Evolutionary conservation across 2,113 vertebrate genomes (phyloP).

Genomic region (Porphyrio hochstetteri): DNA sequence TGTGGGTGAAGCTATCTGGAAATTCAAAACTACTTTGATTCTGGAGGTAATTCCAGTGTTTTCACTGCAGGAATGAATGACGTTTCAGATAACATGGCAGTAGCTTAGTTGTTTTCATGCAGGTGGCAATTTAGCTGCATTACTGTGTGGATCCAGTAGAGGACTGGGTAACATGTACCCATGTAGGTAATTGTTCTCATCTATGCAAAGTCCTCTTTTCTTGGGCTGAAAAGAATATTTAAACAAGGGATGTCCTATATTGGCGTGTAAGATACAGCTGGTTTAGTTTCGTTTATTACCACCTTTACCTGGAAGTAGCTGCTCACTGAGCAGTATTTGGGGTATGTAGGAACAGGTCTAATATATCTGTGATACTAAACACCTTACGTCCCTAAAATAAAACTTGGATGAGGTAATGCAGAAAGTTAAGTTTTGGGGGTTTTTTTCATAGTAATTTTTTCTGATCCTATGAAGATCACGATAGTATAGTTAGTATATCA

Average conservation of each 20-base stretch:
- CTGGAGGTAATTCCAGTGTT: neutral
- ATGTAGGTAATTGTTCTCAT: neutral
- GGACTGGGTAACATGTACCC: neutral
- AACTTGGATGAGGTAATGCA: neutral
- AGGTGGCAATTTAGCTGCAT: neutral
- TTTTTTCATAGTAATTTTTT: neutral
- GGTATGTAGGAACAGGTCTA: neutral
- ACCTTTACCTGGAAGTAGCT: neutral
- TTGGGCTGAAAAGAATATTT: neutral
- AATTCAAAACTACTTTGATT: neutral
- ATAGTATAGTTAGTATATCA: neutral
- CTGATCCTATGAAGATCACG: neutral
- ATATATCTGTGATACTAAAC: neutral
- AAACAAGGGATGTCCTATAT: neutral
- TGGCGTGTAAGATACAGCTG: neutral
- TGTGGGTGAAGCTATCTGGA: neutral
- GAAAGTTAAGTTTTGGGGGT: neutral
- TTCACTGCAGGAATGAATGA: neutral
- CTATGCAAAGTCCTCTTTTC: accelerated
- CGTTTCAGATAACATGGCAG: neutral
- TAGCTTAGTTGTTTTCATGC: neutral
- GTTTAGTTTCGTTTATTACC: neutral
- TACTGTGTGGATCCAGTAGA: neutral
- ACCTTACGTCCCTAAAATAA: neutral
- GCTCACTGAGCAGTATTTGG: neutral